Base-by-base conservation (phyloP, 2,888 invertebrate species). In the Tryphoninae sp. region DNA sequence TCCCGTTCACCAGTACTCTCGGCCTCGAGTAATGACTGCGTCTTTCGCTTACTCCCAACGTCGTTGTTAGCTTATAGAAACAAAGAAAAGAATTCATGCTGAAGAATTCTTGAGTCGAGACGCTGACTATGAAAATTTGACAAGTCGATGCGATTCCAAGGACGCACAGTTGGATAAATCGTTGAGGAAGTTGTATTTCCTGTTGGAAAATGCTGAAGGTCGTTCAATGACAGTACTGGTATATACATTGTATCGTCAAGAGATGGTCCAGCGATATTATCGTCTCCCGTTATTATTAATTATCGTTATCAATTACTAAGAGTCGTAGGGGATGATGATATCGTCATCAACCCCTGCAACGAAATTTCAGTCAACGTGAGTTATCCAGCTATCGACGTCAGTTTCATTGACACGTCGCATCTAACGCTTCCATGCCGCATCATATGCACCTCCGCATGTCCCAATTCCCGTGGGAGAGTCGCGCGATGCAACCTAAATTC, bases 401-500 rank as follows among this genome's bases (percentile, higher is more conserved):
- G 51, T 78, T 55, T 49, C 58, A 51, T 53, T 77, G 55, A 51
- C 67, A 64, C 13, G 33, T 72, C 42, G 23, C 53, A 11, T 72
- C 45, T 49, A 16, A 16, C 55, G 40, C n/a, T 16, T 51, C 51
- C 13, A 13, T 59, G 33, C 26, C 11, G 11, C 49, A 42, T 51
- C 51, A 51, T 42, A 8, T 53, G 22, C 53, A 51, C 40, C 33
- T 7, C 49, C 55, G 51, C 16, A 65, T 49, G 45, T 33, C 16
- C 26, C 9, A 62, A 71, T 74, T 65, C 74, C 74, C 59, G 59
- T n/a, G 74, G 74, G 55, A 71, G 51, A 42, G 69, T 53, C 49
- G 16, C 40, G 53, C 65, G 68, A 69, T 71, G 69, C 78, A 74
- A 78, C 78, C 23, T n/a, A 16, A 77, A 77, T 82, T 59, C 73